Evolutionary conservation across 2,797 vertebrate genomes (phyloP).

Genomic region (Cynodonichthys magdalenae): DNA sequence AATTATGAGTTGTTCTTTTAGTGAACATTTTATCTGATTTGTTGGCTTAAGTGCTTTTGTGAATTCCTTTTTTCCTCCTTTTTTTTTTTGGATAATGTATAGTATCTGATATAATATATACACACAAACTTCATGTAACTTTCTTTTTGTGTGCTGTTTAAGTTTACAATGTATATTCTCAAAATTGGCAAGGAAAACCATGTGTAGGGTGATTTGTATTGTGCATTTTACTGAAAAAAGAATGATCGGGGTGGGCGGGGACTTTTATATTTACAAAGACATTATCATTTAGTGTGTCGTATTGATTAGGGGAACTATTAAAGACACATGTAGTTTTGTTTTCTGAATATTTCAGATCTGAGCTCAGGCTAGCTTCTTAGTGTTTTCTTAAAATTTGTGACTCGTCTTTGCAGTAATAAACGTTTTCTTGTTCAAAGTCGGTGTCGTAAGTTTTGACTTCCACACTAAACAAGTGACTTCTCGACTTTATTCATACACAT

Average conservation of each 20-base stretch:
- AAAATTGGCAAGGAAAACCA: constrained; percentile 93
- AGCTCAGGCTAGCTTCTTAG: constrained; percentile 99
- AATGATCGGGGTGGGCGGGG: constrained; percentile 84
- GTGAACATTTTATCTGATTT: constrained; percentile 93
- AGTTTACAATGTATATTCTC: constrained; percentile 91
- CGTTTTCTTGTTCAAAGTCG: constrained; percentile 94
- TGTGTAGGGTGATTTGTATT: constrained; percentile 99
- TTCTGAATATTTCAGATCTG: constrained; percentile 99
- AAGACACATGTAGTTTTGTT: constrained; percentile 99
- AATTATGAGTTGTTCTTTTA: constrained; percentile 90
- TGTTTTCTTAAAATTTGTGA: constrained; percentile 99
- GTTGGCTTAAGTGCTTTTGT: constrained; percentile 91
- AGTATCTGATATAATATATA: constrained; percentile 98
- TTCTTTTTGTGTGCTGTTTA: constrained; percentile 88
- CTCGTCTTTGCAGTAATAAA: constrained; percentile 99
- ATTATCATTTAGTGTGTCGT: constrained; percentile 99
- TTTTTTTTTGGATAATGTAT: constrained; percentile 90
- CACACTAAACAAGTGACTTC: not conserved
- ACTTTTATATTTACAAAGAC: constrained; percentile 99
- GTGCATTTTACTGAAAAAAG: constrained; percentile 97
- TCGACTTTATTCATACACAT: constrained; percentile 70
- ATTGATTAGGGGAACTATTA: constrained; percentile 98
- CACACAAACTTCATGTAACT: constrained; percentile 88
- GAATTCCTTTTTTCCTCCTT: constrained; percentile 63
- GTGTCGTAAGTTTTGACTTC: constrained; percentile 25